These are phyloP conservation scores for Vulpes ferrilata DNA, from an alignment of 2,113 vertebrate genomes.

Conservation along the genomic window DNA sequence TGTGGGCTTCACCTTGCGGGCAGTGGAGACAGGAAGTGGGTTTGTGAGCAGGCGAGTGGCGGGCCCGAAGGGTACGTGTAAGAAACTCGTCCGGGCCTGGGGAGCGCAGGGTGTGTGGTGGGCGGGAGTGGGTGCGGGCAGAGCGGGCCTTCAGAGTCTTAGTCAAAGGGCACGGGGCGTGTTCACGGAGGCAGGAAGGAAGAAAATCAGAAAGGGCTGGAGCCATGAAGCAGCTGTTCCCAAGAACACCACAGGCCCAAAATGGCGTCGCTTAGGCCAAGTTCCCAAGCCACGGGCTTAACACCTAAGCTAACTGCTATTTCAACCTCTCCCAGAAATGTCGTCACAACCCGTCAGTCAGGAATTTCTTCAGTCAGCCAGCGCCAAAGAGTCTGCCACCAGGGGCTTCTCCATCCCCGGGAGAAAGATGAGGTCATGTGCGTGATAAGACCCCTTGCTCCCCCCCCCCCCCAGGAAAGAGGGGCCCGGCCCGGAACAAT, in stretches of 20 bases:
- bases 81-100: neutral
- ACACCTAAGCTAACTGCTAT: neutral
- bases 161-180: neutral
- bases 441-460: neutral
- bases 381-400: neutral
- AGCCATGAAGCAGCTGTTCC: neutral
- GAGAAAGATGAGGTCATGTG: neutral
- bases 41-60: conserved; percentile 1
- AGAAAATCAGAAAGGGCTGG: neutral
- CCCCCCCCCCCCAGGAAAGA: neutral
- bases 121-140: conserved; percentile 44
- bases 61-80: neutral
- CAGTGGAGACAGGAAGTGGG: neutral
- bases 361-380: neutral
- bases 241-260: neutral
- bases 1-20: neutral
- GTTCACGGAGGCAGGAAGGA: conserved; percentile 3
- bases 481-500: neutral
- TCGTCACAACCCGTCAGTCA: neutral
- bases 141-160: neutral
- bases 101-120: conserved; percentile 19
- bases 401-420: neutral
- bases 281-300: neutral
- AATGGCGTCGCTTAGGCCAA: neutral
- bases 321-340: neutral